Base-by-base conservation (phyloP, 2,113 vertebrate genomes). In the Aramus guarauna region DNA sequence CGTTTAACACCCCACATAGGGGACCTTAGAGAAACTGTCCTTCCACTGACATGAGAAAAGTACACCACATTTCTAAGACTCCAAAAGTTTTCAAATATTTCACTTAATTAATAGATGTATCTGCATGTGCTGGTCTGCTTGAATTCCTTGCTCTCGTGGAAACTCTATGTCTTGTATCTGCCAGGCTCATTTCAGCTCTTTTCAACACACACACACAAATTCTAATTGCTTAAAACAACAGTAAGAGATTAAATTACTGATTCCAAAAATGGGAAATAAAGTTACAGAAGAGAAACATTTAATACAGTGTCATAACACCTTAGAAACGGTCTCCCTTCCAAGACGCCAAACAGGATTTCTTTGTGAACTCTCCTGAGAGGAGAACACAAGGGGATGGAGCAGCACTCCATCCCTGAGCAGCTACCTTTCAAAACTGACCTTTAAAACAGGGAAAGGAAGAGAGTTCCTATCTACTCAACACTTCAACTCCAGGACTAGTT, bases 1-100 rank as follows among this genome's bases (percentile, higher is more conserved):
- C 23, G 23, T 32, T 23, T 53, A 73, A 71, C 36, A 41, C 1
- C 17, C 34, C 4, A 8, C 1, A 0, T 5, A 6, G 4, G 11
- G 11, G 10, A 27, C 12, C 2, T 60, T 4, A 17, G 2, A 15
- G 24, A 72, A 47, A 63, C 7, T 45, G 26, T 15, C 36, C 74
- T 71, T 53, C 13, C 64, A 55, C 13, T 45, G 56, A 13, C 14
- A 22, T 1, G 2, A 71, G 47, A 11, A 84, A 91, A 67, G 15
- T 2, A 30, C 2, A 6, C 8, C 10, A 7, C 24, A 29, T 7
- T 59, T 15, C 27, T 29, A 26, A 8, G 3, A 9, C 55, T 81
- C 36, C 53, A 68, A 34, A 82, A 55, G 6, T 16, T 63, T 21
- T 13, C 9, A 21, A 39, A 12, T 34, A 34, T 60, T 85, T 56